Evolutionary conservation across 2,888 invertebrate species (phyloP).

Genomic region (Xanthorhoe designata): DNA sequence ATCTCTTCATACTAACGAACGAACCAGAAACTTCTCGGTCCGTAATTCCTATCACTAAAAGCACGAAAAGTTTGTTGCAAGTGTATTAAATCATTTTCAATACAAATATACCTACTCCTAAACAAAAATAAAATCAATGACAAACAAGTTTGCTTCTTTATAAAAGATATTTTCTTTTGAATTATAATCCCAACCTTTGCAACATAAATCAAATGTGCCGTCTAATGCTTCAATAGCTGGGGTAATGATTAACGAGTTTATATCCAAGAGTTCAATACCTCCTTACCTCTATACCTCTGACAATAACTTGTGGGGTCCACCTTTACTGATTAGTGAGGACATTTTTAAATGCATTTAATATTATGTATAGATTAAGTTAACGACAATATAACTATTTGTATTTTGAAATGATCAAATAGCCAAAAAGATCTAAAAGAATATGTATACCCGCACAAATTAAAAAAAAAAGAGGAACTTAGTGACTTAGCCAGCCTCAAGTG

Average conservation of each 20-base stretch:
- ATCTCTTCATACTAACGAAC: no score
- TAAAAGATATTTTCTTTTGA: neutral
- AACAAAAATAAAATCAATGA: neutral
- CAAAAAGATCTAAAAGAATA: no score
- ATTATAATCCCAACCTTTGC: conserved; percentile 6
- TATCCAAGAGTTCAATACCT: conserved; percentile 2
- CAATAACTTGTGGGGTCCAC: neutral
- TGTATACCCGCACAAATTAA: no score
- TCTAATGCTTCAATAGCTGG: conserved; percentile 6
- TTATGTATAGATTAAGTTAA: no score
- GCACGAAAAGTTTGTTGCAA: no score
- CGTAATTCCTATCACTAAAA: no score
- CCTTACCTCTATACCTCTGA: conserved; percentile 2
- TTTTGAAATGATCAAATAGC: no score
- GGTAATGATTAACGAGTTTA: conserved; percentile 25
- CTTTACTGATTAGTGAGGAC: neutral
- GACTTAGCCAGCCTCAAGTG: no score
- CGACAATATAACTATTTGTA: no score
- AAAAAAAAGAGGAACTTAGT: no score
- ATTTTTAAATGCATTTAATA: neutral
- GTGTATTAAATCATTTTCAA: no score
- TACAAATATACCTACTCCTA: neutral
- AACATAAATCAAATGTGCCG: conserved; percentile 26
- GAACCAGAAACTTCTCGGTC: no score
- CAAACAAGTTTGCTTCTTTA: neutral